These are phyloP conservation scores for Metaphire vulgaris DNA, from an alignment of 1,140 invertebrate species.

Conservation along the genomic window DNA sequence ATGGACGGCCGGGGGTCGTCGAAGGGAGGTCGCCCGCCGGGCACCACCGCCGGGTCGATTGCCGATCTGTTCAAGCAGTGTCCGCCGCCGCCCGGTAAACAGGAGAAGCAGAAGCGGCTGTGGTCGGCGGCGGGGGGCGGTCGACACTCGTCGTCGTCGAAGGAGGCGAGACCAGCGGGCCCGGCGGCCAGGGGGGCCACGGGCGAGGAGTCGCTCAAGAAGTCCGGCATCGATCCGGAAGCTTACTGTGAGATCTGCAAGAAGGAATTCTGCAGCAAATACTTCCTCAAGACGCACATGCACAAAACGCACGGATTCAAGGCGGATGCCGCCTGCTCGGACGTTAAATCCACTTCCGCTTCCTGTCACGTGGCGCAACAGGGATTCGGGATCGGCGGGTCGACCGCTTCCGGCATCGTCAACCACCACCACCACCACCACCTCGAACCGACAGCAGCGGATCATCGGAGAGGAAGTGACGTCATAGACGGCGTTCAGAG, in stretches of 20 bases:
- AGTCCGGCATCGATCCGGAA: constrained; percentile 65
- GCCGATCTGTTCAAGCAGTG: not conserved
- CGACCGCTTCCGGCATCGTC: not conserved
- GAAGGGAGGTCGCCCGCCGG: too few species aligned
- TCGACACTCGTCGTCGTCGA: not conserved
- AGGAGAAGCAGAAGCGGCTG: not conserved
- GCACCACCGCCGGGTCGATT: not conserved
- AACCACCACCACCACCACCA: constrained; percentile 38
- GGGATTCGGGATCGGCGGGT: constrained; percentile 45
- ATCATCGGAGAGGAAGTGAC: constrained; percentile 26
- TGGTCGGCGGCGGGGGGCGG: not conserved
- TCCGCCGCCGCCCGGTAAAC: too few species aligned
- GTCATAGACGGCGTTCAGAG: not conserved
- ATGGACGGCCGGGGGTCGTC: too few species aligned
- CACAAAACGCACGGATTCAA: constrained; percentile 58
- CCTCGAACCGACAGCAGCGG: constrained; percentile 44
- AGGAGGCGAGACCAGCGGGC: too few species aligned
- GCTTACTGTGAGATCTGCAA: constrained; percentile 73
- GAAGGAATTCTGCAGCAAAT: constrained; percentile 57
- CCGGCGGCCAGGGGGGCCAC: too few species aligned
- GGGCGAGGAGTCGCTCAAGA: constrained; percentile 44
- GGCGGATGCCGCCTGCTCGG: not conserved
- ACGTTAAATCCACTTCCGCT: constrained; percentile 48
- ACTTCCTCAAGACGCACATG: constrained; percentile 58
- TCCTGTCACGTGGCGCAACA: too few species aligned